phyloP scores from a whole-genome alignment of 2,888 invertebrate species.

The Caenorhabditis zanzibari region DNA sequence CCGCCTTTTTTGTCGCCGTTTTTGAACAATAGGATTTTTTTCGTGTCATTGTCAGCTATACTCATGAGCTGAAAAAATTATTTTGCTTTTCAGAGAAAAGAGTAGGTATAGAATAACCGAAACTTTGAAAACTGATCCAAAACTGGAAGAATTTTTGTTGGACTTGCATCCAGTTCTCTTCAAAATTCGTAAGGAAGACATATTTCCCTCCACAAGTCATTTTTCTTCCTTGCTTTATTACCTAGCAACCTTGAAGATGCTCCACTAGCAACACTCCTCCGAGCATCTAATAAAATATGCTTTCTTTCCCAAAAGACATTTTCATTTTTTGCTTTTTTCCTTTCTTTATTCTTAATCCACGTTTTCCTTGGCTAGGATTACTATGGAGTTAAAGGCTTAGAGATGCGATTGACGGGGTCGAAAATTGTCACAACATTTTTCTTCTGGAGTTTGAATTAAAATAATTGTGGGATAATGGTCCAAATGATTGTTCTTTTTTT shows the following conservation, averaged over 20 bases:
- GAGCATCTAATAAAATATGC: background rate
- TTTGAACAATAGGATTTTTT: background rate
- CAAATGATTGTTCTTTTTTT: too few species aligned
- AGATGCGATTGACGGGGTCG: background rate
- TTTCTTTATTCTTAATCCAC: constrained; percentile 17
- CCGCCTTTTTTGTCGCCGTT: background rate
- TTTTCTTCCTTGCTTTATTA: background rate
- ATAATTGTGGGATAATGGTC: too few species aligned
- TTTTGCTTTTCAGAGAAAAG: too few species aligned
- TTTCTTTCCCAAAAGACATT: background rate
- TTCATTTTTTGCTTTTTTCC: background rate
- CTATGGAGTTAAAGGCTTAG: constrained; percentile 6
- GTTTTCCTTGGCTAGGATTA: constrained; percentile 11
- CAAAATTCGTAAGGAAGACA: too few species aligned
- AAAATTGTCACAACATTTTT: background rate
- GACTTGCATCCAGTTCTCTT: too few species aligned
- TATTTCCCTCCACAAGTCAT: background rate
- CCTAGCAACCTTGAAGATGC: background rate
- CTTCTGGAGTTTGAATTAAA: too few species aligned
- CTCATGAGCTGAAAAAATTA: background rate
- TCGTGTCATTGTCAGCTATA: too few species aligned
- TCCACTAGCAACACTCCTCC: background rate
- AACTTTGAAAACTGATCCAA: too few species aligned
- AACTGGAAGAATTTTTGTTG: too few species aligned
- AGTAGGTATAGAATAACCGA: background rate